A percentile compares a stretch with the other conserved stretches of the same genome.
Evolutionary conservation across 2,888 invertebrate genomes (phyloP).

Genomic region (Drosophila incognita): DNA sequence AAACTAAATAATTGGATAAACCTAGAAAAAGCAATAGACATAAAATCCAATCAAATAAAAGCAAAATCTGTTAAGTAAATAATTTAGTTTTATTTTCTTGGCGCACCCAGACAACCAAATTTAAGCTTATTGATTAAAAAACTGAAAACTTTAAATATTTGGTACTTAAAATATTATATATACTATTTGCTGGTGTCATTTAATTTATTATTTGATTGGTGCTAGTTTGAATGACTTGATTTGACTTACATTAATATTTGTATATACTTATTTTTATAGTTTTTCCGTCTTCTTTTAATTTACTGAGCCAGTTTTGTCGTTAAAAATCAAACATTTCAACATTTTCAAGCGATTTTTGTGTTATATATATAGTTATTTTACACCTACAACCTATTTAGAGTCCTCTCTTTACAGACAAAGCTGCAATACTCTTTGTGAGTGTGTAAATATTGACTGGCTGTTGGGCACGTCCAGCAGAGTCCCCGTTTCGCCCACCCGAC

Average conservation of each 20-base stretch:
- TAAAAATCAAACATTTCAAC: neutral
- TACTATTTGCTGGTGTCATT: neutral
- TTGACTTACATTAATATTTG: neutral
- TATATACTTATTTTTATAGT: neutral
- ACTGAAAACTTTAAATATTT: neutral
- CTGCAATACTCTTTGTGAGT: constrained; percentile 4
- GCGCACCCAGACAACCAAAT: neutral
- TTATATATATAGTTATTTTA: neutral
- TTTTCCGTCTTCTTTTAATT: neutral
- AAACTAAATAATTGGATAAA: too few species aligned
- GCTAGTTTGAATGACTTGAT: neutral
- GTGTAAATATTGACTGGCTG: constrained; percentile 41
- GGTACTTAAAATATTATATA: rapidly evolving
- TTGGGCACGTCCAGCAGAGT: constrained; percentile 19
- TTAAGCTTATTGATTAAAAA: neutral
- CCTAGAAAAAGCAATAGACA: too few species aligned
- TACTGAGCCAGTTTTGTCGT: neutral
- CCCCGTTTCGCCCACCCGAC: constrained; percentile 1
- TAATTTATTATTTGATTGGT: neutral
- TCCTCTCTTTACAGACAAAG: neutral
- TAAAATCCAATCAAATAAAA: too few species aligned
- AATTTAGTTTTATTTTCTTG: neutral
- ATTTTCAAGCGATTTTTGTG: neutral
- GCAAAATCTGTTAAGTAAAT: too few species aligned
- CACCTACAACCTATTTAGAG: neutral